Base-by-base conservation (phyloP, 92 coral and sea anemone species). In the Actinernus sp. region DNA sequence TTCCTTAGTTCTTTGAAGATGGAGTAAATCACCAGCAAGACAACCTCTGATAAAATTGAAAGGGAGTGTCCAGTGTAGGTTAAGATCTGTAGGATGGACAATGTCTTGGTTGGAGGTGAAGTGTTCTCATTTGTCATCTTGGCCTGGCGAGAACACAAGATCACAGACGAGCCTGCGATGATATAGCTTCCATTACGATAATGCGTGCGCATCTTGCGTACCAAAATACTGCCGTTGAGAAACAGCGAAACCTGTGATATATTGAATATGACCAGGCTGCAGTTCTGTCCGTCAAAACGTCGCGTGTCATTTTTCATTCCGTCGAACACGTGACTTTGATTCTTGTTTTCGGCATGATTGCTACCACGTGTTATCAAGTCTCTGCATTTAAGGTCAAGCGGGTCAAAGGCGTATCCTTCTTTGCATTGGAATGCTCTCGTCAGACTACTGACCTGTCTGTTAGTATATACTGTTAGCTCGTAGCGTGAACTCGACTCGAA, bases 21-120 rank as follows among this genome's bases (percentile, higher is more conserved):
- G 13, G 44, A 57, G 49, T 76, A 76, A 3, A 76, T 8, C 4
- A 33, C 44, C 11, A 76, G 63, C 3, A 76, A 39, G 2, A 52
- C 43, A 10, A 76, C 16, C 18, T 65, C 61, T 36, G 84, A 27
- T 4, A 57, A 43, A 27, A 66, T 41, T 36, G 84, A 76, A 4
- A 76, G 24, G 21, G 49, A 39, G 10, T 16, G 11, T n/a, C 74
- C 67, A 41, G 31, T 40, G 29, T 41, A 44, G n/a, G 27, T 55
- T 25, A 76, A 12, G 31, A 58, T 58, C n/a, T 58, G 49, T 4
- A 34, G 30, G 37, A 5, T 8, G 4, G 58, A 45, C 5, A 45
- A 4, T 4, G 52, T 9, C 19, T 18, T 5, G 19, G 52, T 45
- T 4, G 10, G 52, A 8, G 52, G 52, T n/a, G n/a, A n/a, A n/a